These are phyloP conservation scores for Cydia fagiglandana DNA, from an alignment of 1,140 invertebrate genomes.

Conservation along the genomic window DNA sequence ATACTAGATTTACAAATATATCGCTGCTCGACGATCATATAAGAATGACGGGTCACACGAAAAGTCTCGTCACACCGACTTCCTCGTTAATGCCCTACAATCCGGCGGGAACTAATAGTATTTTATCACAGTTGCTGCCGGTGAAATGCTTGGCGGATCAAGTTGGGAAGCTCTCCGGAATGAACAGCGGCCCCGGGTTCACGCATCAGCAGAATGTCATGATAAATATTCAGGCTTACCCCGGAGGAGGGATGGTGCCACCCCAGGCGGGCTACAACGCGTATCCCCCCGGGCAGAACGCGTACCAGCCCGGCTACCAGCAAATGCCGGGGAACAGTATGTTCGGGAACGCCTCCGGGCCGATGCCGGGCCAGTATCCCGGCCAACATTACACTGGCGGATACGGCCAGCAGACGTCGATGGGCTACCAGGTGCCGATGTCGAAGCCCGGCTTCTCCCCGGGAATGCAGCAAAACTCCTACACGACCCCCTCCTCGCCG, in stretches of 20 bases:
- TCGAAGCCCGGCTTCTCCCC: slow-evolving; percentile 56
- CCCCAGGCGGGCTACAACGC: slow-evolving; percentile 53
- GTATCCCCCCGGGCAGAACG: slow-evolving; percentile 50
- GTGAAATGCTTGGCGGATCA: slow-evolving; percentile 76
- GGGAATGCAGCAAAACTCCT: slow-evolving; percentile 47
- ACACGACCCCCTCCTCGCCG: slow-evolving; percentile 49
- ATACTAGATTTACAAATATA: slow-evolving; percentile 70
- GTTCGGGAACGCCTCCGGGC: slow-evolving; percentile 49
- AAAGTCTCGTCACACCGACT: slow-evolving; percentile 54
- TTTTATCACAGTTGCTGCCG: slow-evolving; percentile 67
- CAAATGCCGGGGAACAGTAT: slow-evolving; percentile 48
- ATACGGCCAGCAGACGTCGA: slow-evolving; percentile 47
- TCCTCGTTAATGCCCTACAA: slow-evolving; percentile 63
- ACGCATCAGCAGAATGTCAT: slow-evolving; percentile 78
- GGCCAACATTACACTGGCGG: slow-evolving; percentile 54
- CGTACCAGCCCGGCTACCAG: slow-evolving; percentile 50
- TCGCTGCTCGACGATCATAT: slow-evolving; percentile 70
- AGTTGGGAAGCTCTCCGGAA: slow-evolving; percentile 69
- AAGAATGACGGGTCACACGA: slow-evolving; percentile 70
- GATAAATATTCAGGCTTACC: slow-evolving; percentile 78
- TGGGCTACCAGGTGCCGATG: slow-evolving; percentile 50
- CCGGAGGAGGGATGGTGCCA: slow-evolving; percentile 60
- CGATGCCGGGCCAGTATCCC: slow-evolving; percentile 55
- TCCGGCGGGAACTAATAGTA: slow-evolving; percentile 49
- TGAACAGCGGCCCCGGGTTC: slow-evolving; percentile 57